Evolutionary conservation across 23 tunicate species (phyloP), one percentile per base, ranked within the genome.

Genomic region (Trididemnum nubilum): DNA sequence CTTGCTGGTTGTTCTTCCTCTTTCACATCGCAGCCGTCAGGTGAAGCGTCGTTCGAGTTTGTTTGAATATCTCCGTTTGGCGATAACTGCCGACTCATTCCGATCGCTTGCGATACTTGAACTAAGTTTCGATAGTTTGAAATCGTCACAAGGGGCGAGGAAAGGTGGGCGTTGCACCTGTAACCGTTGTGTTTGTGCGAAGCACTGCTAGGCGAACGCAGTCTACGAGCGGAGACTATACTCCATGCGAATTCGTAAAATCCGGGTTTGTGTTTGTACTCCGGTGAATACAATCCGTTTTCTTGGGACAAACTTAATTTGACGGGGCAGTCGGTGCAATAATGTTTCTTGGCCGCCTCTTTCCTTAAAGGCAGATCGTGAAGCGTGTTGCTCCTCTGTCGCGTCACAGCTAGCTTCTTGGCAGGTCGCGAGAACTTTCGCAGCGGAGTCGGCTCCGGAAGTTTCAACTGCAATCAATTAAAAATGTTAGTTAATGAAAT

Each of bases 1-100:
- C 91, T 86, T 0, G 97, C 97, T 5, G 97, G 88, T 36, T 65
- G 50, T 1, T 81, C 84, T 27, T 40, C 58, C 2, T 38, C 58
- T 4, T 5, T 23, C 37, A 39, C 22, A 64, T 38, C 36, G 24
- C 22, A 12, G 57, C 51, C 36, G 18, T 28, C 69, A 7, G 24
- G 2, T 32, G 75, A 69, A 5, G 31, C 31, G 7, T 39, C 32
- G 74, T 33, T 32, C 9, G 38, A 33, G 7, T 3, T 61, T 3
- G 22, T 21, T n/a, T 61, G 25, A 61, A 3, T 61, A 23, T 12
- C 74, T 7, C 74, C 74, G n/a, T 69, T 73, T 30, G 58, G 15
- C 57, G 28, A 21, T 2, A 2, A 3, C 78, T 67, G 37, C n/a
- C 67, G 67, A 61, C 74, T 26, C 29, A 24, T 67, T 4, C 7